Conservation (phyloP, 2,113 vertebrate species). For the Actenoides hombroni region DNA sequence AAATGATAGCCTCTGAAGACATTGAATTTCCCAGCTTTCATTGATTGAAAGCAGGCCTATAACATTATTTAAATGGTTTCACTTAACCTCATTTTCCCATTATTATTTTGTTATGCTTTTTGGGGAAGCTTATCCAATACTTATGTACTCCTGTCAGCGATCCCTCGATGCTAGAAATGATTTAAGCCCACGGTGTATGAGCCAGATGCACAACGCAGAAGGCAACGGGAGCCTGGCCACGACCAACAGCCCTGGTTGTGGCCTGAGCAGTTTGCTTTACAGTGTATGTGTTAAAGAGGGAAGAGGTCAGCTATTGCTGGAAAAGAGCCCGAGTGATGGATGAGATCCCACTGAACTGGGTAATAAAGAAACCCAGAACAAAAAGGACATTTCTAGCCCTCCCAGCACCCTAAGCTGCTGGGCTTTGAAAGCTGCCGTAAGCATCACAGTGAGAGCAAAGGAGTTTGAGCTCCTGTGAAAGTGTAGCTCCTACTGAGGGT, state of each 20-base stretch:
- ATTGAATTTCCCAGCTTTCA: neutral
- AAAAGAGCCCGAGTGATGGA: neutral
- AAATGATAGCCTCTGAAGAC: neutral
- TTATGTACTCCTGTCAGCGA: neutral
- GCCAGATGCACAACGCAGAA: neutral
- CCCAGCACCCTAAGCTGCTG: neutral
- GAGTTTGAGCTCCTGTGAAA: neutral
- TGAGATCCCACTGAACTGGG: neutral
- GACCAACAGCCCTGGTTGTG: neutral
- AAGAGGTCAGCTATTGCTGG: neutral
- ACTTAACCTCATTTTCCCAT: constrained; percentile 31
- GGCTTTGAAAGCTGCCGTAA: neutral
- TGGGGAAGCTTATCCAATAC: neutral
- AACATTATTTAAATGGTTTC: constrained; percentile 32
- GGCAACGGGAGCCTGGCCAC: neutral
- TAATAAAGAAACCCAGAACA: neutral
- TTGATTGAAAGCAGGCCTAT: constrained; percentile 2
- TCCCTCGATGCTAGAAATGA: neutral
- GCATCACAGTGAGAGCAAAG: neutral
- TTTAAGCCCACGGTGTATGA: neutral
- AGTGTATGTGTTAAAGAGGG: neutral
- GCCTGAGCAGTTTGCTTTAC: neutral
- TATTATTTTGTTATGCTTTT: constrained; percentile 43
- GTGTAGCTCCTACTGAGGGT: neutral
- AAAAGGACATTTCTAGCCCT: neutral